A percentile compares a stretch with the other conserved stretches of the same genome.
Conservation (phyloP, 2,113 vertebrate species). For the Zosterops pallidus region DNA sequence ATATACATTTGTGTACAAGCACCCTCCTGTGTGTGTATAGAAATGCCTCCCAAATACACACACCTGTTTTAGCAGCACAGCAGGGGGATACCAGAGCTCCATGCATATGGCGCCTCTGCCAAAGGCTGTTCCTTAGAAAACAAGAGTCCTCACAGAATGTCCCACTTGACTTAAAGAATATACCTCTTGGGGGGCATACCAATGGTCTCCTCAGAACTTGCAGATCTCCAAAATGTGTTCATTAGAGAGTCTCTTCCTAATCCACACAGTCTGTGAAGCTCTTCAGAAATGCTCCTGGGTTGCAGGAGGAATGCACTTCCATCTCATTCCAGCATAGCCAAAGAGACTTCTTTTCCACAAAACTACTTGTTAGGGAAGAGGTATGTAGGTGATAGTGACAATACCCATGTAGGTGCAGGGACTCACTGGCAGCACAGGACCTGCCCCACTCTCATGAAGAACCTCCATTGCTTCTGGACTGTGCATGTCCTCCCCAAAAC, state of each 20-base stretch:
- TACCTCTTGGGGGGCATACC: neutral
- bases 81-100: neutral
- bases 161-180: neutral
- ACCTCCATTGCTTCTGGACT: neutral
- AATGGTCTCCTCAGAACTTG: neutral
- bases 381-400: neutral
- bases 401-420: neutral
- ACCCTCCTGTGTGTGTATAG: neutral
- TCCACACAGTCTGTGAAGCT: fast-evolving
- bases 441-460: neutral
- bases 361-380: neutral
- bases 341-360: neutral
- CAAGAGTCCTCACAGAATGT: neutral
- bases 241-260: neutral
- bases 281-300: neutral
- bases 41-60: neutral
- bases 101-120: neutral
- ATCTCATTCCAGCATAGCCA: neutral
- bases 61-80: neutral
- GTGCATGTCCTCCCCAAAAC: neutral
- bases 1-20: neutral
- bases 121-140: neutral
- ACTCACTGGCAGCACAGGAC: neutral
- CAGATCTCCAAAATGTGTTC: neutral
- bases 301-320: neutral